These are phyloP conservation scores for Onychostoma macrolepis DNA, from an alignment of 2,113 vertebrate genomes.

Conservation along the genomic window DNA sequence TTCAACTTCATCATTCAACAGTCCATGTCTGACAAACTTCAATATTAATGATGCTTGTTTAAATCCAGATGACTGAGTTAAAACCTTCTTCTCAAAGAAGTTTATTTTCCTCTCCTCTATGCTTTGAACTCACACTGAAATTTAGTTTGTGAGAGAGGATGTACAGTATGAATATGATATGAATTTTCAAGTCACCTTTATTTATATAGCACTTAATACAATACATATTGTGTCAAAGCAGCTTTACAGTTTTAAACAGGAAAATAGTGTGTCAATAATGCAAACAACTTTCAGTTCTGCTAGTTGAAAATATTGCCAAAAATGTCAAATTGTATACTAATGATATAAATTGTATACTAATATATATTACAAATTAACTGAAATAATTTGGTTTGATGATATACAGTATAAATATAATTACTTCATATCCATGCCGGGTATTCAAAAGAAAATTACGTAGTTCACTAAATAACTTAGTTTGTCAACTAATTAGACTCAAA, in stretches of 20 bases:
- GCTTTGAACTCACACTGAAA: neutral
- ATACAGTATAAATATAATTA: neutral
- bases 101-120: slow-evolving; percentile 9
- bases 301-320: too few species aligned
- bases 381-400: neutral
- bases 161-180: too few species aligned
- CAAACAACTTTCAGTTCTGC: too few species aligned
- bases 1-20: slow-evolving; percentile 45
- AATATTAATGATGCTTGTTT: slow-evolving; percentile 41
- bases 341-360: too few species aligned
- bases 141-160: too few species aligned
- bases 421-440: neutral
- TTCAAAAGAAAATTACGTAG: neutral
- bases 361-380: too few species aligned
- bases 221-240: too few species aligned
- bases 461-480: neutral
- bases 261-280: too few species aligned
- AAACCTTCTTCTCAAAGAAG: neutral
- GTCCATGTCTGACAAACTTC: slow-evolving; percentile 35
- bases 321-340: too few species aligned
- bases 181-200: too few species aligned
- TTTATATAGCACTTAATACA: too few species aligned
- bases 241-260: too few species aligned
- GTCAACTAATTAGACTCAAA: neutral
- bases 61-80: slow-evolving; percentile 19